Percentiles rank a stretch among this genome's conserved stretches.
Evolutionary conservation across 1,140 invertebrate species (phyloP).

Genomic region (Bombus difficillimus): DNA sequence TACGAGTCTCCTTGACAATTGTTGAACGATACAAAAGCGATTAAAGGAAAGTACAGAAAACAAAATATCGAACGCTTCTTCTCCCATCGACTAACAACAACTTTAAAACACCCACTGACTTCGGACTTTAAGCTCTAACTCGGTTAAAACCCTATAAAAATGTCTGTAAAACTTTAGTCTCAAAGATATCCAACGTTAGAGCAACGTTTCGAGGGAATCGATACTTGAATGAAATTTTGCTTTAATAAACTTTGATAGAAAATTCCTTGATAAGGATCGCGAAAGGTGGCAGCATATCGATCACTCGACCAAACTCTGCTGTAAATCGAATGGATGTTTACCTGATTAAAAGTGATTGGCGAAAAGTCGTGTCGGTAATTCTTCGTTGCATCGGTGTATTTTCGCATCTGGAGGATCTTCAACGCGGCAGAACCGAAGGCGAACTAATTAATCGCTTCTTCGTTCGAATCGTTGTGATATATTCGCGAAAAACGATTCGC

Average conservation of each 20-base stretch:
- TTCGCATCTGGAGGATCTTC: not conserved
- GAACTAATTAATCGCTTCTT: constrained; percentile 5
- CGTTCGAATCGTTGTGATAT: no score
- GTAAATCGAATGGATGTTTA: not conserved
- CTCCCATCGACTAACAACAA: no score
- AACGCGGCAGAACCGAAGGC: not conserved
- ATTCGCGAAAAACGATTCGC: not conserved
- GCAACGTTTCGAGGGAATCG: not conserved
- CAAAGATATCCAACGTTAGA: not conserved
- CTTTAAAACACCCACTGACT: no score
- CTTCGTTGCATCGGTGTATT: not conserved
- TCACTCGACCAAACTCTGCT: not conserved
- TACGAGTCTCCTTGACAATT: not conserved
- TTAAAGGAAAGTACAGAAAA: not conserved
- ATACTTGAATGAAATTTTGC: not conserved
- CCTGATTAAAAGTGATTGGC: not conserved
- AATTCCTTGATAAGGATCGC: not conserved
- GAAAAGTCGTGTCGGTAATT: not conserved
- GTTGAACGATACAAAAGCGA: not conserved
- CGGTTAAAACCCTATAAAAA: no score
- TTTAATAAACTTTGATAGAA: not conserved
- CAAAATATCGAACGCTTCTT: not conserved
- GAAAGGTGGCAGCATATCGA: not conserved
- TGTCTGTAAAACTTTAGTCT: no score
- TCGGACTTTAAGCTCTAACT: no score